Evolutionary conservation across 2,113 vertebrate species (phyloP).

Genomic region (Lophius piscatorius): DNA sequence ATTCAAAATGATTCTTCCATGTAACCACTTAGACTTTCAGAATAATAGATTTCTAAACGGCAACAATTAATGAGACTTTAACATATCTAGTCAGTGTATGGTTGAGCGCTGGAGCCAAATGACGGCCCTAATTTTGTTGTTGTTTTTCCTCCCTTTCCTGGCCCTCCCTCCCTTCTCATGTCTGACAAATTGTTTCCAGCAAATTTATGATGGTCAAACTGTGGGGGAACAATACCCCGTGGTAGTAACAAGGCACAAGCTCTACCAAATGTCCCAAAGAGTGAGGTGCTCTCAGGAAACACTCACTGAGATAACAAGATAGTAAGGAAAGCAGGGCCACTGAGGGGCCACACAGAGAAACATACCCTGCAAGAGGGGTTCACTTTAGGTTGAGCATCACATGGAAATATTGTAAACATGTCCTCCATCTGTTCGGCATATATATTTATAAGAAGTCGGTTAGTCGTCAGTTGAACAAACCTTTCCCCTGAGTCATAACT

Average conservation of each 20-base stretch:
- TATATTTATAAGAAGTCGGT: not conserved
- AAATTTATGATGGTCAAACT: constrained; percentile 69
- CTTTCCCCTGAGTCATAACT: constrained; percentile 2
- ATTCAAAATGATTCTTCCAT: constrained; percentile 41
- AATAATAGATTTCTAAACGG: constrained; percentile 58
- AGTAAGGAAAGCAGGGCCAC: constrained; percentile 71
- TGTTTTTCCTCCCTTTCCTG: constrained; percentile 52
- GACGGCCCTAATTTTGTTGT: constrained; percentile 58
- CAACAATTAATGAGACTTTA: constrained; percentile 57
- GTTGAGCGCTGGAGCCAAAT: constrained; percentile 59
- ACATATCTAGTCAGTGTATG: constrained; percentile 59
- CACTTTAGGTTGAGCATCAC: not conserved
- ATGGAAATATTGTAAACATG: not conserved
- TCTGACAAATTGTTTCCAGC: constrained; percentile 79
- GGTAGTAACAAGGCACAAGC: constrained; percentile 55
- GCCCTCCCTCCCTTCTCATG: constrained; percentile 38
- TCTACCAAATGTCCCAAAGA: constrained; percentile 66
- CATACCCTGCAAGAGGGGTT: constrained; percentile 13
- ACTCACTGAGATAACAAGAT: constrained; percentile 83
- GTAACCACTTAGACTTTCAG: constrained; percentile 31
- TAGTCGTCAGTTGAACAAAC: not conserved
- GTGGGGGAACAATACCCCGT: constrained; percentile 75
- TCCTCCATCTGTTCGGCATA: not conserved
- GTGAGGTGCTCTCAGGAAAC: constrained; percentile 75
- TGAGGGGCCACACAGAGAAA: constrained; percentile 55